These are phyloP conservation scores for Cotesia vestalis DNA, from an alignment of 1,140 invertebrate species.

Conservation along the genomic window DNA sequence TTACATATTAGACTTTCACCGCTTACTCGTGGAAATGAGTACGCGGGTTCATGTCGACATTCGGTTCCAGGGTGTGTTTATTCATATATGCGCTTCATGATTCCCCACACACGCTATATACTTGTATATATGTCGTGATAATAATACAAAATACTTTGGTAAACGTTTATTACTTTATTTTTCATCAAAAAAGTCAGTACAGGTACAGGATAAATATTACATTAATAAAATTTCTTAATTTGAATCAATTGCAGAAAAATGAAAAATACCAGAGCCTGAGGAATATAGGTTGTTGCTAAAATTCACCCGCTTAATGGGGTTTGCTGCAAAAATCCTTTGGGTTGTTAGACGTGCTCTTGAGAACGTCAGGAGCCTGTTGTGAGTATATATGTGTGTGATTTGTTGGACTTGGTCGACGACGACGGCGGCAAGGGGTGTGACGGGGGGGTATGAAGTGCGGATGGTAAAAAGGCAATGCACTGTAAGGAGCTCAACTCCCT, in stretches of 20 bases:
- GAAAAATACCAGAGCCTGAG: no score
- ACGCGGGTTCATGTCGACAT: slow-evolving; percentile 33
- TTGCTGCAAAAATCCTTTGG: no score
- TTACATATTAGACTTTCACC: slow-evolving; percentile 32
- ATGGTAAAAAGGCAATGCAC: slow-evolving; percentile 63
- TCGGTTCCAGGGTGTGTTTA: slow-evolving; percentile 31
- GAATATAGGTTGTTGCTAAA: no score
- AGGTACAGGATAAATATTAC: no score
- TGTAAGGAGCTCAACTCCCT: slow-evolving; percentile 58
- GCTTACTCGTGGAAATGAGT: slow-evolving; percentile 28
- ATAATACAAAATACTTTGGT: slow-evolving; percentile 21
- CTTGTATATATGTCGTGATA: slow-evolving; percentile 8
- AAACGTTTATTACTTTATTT: no score
- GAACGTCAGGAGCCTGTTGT: no score
- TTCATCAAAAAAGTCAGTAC: no score
- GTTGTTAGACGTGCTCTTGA: no score
- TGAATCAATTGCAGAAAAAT: no score
- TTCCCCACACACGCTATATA: not conserved
- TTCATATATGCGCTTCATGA: not conserved
- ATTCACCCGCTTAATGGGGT: no score
- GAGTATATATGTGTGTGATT: slow-evolving; percentile 52
- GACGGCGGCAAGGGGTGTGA: slow-evolving; percentile 56
- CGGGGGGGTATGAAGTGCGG: slow-evolving; percentile 58
- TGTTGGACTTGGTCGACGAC: slow-evolving; percentile 32
- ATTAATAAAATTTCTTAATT: no score